Conservation (phyloP, 1,140 invertebrate genomes). For the Drosophila repletoides region DNA sequence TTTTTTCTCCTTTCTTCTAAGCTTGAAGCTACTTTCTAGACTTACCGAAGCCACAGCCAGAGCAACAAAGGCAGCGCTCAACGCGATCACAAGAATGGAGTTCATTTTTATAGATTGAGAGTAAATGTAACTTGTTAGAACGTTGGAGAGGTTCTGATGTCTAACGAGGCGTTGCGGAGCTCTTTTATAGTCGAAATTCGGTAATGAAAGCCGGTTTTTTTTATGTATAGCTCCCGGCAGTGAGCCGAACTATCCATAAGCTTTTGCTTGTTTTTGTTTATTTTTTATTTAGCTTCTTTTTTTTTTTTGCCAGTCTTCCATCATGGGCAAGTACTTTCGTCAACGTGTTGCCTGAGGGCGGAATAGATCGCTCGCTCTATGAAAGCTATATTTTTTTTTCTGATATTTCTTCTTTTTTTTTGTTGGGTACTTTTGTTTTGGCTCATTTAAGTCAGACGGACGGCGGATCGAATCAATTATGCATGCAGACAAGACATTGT, state of each 20-base stretch:
- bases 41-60: slow-evolving; percentile 59
- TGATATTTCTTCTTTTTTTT: background rate
- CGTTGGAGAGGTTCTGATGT: slow-evolving; percentile 57
- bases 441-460: slow-evolving; percentile 53
- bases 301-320: slow-evolving; percentile 20
- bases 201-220: slow-evolving; percentile 56
- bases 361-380: slow-evolving; percentile 27
- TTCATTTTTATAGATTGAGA: slow-evolving; percentile 61
- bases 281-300: background rate
- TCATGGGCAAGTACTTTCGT: slow-evolving; percentile 61
- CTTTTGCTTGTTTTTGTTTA: slow-evolving; percentile 30
- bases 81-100: slow-evolving; percentile 57
- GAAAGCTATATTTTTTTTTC: slow-evolving; percentile 32
- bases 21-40: background rate
- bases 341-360: slow-evolving; percentile 43
- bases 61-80: slow-evolving; percentile 54
- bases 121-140: slow-evolving; percentile 49
- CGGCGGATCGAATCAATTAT: slow-evolving; percentile 74
- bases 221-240: slow-evolving; percentile 38
- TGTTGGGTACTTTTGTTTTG: slow-evolving; percentile 7
- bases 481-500: slow-evolving; percentile 37
- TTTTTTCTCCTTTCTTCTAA: background rate
- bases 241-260: slow-evolving; percentile 57
- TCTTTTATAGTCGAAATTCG: slow-evolving; percentile 52
- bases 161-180: background rate